These are phyloP conservation scores for Montipora cactus DNA, from an alignment of 64 coral and sea anemone genomes.

Conservation along the genomic window DNA sequence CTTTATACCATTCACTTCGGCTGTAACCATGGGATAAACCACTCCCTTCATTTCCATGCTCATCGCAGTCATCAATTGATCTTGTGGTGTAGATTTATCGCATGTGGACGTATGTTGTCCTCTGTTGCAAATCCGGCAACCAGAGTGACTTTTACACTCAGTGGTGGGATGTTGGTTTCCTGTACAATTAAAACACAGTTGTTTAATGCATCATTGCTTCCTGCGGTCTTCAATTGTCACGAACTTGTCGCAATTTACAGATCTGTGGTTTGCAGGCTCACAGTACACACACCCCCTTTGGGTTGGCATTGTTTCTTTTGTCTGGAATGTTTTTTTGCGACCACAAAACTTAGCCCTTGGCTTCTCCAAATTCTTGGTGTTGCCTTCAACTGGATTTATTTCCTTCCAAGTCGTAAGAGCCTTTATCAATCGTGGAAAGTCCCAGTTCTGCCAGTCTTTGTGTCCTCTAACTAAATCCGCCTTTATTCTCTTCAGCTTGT, in stretches of 20 bases:
- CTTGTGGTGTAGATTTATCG: not conserved
- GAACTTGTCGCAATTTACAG: too few relatives aligned
- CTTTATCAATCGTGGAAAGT: conserved; percentile 30
- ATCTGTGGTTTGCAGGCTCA: too few relatives aligned
- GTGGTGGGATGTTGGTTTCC: not conserved
- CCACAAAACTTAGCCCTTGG: too few relatives aligned
- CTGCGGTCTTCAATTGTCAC: not conserved
- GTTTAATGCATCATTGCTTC: conserved; percentile 9
- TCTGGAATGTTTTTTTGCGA: too few relatives aligned
- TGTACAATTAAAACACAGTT: conserved; percentile 36
- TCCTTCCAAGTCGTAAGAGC: conserved; percentile 51
- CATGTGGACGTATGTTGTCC: conserved; percentile 44
- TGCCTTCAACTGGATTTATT: conserved; percentile 9
- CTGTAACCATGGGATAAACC: conserved; percentile 50
- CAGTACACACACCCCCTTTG: too few relatives aligned
- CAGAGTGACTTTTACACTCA: conserved; percentile 44
- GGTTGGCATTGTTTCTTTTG: too few relatives aligned
- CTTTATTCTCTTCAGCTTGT: conserved; percentile 50
- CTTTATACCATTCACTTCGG: conserved; percentile 40
- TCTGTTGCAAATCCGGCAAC: conserved; percentile 47
- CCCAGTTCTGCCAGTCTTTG: conserved; percentile 36
- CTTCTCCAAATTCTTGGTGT: too few relatives aligned
- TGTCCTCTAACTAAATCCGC: conserved; percentile 7
- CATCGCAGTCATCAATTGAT: conserved; percentile 1
- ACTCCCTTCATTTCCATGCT: conserved; percentile 31